Conservation (phyloP, 2,113 vertebrate species). For the Chlorocebus sabaeus region DNA sequence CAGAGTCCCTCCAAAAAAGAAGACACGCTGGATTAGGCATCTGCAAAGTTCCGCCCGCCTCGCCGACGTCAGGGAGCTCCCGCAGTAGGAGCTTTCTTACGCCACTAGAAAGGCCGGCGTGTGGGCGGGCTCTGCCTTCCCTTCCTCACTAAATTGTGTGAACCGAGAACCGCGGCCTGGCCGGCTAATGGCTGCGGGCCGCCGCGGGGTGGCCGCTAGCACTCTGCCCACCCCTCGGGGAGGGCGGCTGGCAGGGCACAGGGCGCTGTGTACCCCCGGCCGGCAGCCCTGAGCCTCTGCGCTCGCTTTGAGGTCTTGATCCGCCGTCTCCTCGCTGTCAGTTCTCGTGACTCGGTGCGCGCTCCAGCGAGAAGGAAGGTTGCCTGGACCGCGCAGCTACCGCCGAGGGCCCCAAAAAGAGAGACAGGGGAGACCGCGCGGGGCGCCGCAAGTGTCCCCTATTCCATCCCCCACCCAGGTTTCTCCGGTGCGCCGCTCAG, state of each 20-base stretch:
- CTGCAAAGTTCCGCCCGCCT: not conserved
- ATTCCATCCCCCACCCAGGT: no score
- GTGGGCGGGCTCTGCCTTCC: not conserved
- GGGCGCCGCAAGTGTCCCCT: not conserved
- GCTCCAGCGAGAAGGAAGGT: not conserved
- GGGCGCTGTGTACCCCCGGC: not conserved
- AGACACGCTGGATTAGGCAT: not conserved
- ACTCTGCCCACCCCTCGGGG: no score
- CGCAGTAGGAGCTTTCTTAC: not conserved
- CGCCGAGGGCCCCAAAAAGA: not conserved
- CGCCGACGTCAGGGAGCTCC: not conserved
- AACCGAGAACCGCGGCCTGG: rapidly evolving
- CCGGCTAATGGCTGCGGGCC: not conserved
- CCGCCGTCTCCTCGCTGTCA: not conserved
- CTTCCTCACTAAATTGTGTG: rapidly evolving
- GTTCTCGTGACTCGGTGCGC: not conserved
- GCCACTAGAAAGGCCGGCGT: not conserved
- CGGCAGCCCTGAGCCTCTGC: not conserved
- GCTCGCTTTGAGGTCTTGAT: rapidly evolving
- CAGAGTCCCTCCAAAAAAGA: not conserved
- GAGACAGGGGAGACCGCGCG: not conserved
- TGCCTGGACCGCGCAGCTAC: not conserved
- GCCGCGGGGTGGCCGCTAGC: not conserved
- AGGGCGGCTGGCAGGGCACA: not conserved
- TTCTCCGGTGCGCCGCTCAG: no score